Conservation (phyloP, 1,140 invertebrate genomes). For the Hycleus phaleratus region DNA sequence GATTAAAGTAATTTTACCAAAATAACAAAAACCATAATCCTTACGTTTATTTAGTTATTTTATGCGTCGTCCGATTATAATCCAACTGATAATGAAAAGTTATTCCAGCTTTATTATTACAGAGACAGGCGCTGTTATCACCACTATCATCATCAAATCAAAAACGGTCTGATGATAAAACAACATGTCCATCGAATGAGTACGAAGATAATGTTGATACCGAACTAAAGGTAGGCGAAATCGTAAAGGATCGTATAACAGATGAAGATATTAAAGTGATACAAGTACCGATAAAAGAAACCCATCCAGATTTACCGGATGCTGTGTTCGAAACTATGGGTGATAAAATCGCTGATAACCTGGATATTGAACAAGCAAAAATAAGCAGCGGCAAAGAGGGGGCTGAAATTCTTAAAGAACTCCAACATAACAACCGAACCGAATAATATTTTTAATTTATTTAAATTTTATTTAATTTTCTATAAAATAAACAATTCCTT, state of each 20-base stretch:
- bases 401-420: constrained; percentile 22
- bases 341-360: constrained; percentile 34
- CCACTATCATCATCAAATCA: not conserved
- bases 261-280: constrained; percentile 35
- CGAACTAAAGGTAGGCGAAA: constrained; percentile 33
- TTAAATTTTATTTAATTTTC: too few relatives aligned
- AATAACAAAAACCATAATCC: not conserved
- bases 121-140: not conserved
- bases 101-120: not conserved
- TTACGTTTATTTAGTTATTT: not conserved
- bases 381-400: constrained; percentile 37
- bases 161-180: not conserved
- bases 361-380: constrained; percentile 37
- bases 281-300: constrained; percentile 37
- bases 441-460: too few relatives aligned
- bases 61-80: not conserved
- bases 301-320: constrained; percentile 41
- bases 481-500: too few relatives aligned
- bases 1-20: not conserved
- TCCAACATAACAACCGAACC: not conserved
- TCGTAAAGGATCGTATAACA: constrained; percentile 38
- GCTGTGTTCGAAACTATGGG: constrained; percentile 40
- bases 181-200: not conserved
- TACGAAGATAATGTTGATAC: not conserved
- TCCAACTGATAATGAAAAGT: too few relatives aligned